Conservation (phyloP, 2,797 vertebrate species). For the Paramormyrops hopkinsi region DNA sequence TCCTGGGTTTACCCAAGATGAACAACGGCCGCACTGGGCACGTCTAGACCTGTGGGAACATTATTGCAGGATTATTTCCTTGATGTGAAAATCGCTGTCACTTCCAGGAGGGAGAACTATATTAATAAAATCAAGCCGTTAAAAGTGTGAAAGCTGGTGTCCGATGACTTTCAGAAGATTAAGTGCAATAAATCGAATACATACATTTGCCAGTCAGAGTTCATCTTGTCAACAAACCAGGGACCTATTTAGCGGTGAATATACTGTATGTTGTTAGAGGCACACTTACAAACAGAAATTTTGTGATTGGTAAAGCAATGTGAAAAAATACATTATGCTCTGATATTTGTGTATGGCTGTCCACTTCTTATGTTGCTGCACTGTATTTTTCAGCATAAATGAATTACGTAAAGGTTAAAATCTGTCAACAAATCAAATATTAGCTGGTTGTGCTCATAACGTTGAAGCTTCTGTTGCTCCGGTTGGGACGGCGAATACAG, state of each 20-base stretch:
- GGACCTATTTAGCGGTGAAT: background rate
- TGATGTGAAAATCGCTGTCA: background rate
- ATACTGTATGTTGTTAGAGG: background rate
- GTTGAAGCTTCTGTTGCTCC: background rate
- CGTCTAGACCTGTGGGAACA: background rate
- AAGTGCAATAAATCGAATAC: background rate
- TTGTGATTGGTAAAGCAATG: background rate
- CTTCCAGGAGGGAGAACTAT: background rate
- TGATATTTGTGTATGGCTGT: background rate
- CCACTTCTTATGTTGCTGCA: background rate
- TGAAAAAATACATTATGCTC: background rate
- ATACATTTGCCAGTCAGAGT: background rate
- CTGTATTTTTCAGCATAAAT: background rate
- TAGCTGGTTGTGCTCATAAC: background rate
- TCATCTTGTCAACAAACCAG: background rate
- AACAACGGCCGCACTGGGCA: background rate
- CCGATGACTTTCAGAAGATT: background rate
- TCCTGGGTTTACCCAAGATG: background rate
- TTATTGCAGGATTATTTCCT: background rate
- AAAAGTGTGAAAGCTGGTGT: background rate
- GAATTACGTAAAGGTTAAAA: background rate
- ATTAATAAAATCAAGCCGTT: background rate
- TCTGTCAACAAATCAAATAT: background rate
- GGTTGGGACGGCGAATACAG: background rate
- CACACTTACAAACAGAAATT: background rate